A percentile compares a stretch with the other conserved stretches of the same genome.
Evolutionary conservation across 2,113 vertebrate genomes (phyloP).

Genomic region (Spilogale gracilis): DNA sequence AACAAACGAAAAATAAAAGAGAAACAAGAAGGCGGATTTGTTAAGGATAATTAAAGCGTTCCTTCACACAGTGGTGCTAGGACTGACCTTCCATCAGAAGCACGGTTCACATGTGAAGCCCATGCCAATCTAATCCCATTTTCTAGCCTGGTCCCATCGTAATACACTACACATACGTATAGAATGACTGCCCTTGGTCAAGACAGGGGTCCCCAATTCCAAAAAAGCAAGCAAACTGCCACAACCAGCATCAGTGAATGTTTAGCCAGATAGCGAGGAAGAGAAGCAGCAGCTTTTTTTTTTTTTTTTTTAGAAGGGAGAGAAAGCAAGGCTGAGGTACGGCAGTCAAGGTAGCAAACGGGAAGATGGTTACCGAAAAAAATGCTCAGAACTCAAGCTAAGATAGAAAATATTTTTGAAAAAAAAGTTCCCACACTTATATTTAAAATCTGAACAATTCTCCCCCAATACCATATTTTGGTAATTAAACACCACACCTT

Average conservation of each 20-base stretch:
- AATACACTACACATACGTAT: neutral
- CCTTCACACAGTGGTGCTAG: neutral
- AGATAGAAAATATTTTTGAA: neutral
- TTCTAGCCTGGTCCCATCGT: accelerated
- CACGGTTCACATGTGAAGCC: neutral
- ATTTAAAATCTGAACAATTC: neutral
- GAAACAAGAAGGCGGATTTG: neutral
- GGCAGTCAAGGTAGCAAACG: neutral
- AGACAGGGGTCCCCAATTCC: neutral
- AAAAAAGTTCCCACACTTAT: neutral
- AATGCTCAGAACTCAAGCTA: neutral
- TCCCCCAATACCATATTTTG: neutral
- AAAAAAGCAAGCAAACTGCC: neutral
- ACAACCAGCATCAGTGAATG: neutral
- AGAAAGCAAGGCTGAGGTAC: neutral
- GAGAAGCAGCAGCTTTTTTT: neutral
- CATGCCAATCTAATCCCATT: neutral
- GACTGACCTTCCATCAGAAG: neutral
- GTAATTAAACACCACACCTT: neutral
- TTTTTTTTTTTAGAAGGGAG: neutral
- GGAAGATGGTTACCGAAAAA: neutral
- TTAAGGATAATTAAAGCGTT: neutral
- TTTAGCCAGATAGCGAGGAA: neutral
- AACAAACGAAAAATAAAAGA: neutral
- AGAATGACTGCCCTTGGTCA: neutral